Conservation (phyloP, 2,113 vertebrate species). For the Ophthalmolycus amberensis region DNA sequence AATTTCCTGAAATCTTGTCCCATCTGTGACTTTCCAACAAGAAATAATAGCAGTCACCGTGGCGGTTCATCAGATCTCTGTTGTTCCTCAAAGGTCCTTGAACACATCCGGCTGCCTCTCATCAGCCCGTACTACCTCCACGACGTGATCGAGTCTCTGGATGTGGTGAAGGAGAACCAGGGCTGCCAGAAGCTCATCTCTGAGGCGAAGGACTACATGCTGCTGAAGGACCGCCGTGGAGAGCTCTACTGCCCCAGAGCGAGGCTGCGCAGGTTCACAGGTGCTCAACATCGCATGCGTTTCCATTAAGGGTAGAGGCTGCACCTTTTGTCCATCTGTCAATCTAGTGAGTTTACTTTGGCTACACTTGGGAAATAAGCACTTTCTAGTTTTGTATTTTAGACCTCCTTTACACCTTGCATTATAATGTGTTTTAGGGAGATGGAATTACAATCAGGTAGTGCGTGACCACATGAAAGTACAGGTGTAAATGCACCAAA, state of each 20-base stretch:
- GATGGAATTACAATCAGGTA: no score
- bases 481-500: no score
- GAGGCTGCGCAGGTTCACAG: constrained; percentile 83
- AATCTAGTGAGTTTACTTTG: neutral
- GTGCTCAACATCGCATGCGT: constrained; percentile 52
- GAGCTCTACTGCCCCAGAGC: constrained; percentile 82
- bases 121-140: constrained; percentile 88
- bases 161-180: constrained; percentile 82
- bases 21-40: neutral
- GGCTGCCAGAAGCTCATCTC: constrained; percentile 85
- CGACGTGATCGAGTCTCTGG: constrained; percentile 83
- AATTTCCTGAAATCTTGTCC: no score
- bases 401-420: no score
- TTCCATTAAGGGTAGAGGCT: neutral
- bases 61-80: neutral
- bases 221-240: constrained; percentile 85
- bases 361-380: neutral
- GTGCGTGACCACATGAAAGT: no score
- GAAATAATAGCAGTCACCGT: neutral
- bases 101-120: constrained; percentile 84
- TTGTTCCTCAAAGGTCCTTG: constrained; percentile 78
- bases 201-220: constrained; percentile 86
- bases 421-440: neutral
- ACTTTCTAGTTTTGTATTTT: neutral
- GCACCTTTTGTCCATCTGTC: neutral